Base-by-base conservation (phyloP, 2,797 vertebrate genomes). In the Lepilemur septentrionalis region DNA sequence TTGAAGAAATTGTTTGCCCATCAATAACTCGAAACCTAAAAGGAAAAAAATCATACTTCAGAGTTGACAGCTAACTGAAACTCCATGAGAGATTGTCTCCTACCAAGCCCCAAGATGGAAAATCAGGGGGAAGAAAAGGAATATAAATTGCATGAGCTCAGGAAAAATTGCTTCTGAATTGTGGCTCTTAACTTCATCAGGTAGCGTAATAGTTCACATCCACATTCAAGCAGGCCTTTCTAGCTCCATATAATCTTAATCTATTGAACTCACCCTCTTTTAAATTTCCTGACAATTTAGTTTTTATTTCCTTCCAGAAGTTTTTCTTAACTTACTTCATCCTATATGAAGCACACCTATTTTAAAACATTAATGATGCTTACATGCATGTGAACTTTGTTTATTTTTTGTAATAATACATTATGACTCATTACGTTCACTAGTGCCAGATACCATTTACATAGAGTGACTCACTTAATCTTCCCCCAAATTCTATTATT, bases 81-180 rank as follows among this genome's bases (percentile, higher is more conserved):
- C 48, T 91, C 57, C 65, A 79, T 81, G 93, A 97, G 35, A 15
- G 50, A 96, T 92, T 69, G 41, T 86, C 81, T 94, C 50, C 84
- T 80, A 50, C 84, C 81, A 92, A 79, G 1, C 15, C 59, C 84
- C 73, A 89, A 15, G 43, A 96, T 96, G 94, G 88, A 69, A 89
- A 96, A 92, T 48, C 48, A 73, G 23, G 41, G 5, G 28, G 35
- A 4, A 15, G 13, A 63, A 59, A 91, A 69, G 22, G 43, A 93
- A 75, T 88, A 94, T 86, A 80, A 87, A 96, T 88, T 92, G 15
- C 32, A 94, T 8, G 23, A 80, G 35, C 46, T 46, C 13, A 57
- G 32, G 48, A 97, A 94, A 96, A 96, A 97, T 83, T 72, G 78
- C 52, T 81, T 92, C 85, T 95, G 59, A 95, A 94, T 83, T 95